These are phyloP conservation scores for Lithophane semibrunnea DNA, from an alignment of 2,888 invertebrate genomes.

Conservation along the genomic window DNA sequence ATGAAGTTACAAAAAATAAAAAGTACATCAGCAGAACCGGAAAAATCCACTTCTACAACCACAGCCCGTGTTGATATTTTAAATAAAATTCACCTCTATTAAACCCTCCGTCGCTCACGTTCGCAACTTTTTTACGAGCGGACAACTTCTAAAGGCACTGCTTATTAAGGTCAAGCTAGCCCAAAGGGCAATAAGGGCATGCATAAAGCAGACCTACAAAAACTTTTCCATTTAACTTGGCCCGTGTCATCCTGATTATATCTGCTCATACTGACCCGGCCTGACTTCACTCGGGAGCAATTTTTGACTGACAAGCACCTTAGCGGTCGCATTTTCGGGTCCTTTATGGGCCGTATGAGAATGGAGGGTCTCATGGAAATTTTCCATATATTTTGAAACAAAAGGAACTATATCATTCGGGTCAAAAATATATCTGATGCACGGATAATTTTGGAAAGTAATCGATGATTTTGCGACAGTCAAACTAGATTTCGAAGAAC, in stretches of 20 bases:
- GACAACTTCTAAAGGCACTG: slow-evolving; percentile 73
- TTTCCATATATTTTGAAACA: background rate
- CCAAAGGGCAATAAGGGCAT: slow-evolving; percentile 73
- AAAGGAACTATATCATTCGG: background rate
- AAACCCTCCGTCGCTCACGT: slow-evolving; percentile 68
- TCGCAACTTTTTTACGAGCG: slow-evolving; percentile 75
- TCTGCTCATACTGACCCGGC: slow-evolving; percentile 69
- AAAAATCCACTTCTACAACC: slow-evolving; percentile 37
- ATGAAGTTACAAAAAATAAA: slow-evolving; percentile 32
- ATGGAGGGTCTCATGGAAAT: slow-evolving; percentile 27
- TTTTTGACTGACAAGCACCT: slow-evolving; percentile 61
- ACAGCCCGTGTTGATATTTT: slow-evolving; percentile 59
- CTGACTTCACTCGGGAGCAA: slow-evolving; percentile 66
- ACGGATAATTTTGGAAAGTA: background rate
- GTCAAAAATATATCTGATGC: background rate
- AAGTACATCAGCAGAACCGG: slow-evolving; percentile 29
- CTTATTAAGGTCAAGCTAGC: slow-evolving; percentile 77
- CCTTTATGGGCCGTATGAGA: slow-evolving; percentile 35
- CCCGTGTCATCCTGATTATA: slow-evolving; percentile 82
- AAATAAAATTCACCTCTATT: slow-evolving; percentile 67
- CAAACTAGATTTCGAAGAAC: background rate
- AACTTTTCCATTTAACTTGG: slow-evolving; percentile 88
- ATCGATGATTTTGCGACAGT: background rate
- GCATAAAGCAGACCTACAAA: slow-evolving; percentile 78
- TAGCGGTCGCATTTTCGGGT: slow-evolving; percentile 30